Conservation (phyloP, 2,113 vertebrate species). For the Elgaria multicarinata region DNA sequence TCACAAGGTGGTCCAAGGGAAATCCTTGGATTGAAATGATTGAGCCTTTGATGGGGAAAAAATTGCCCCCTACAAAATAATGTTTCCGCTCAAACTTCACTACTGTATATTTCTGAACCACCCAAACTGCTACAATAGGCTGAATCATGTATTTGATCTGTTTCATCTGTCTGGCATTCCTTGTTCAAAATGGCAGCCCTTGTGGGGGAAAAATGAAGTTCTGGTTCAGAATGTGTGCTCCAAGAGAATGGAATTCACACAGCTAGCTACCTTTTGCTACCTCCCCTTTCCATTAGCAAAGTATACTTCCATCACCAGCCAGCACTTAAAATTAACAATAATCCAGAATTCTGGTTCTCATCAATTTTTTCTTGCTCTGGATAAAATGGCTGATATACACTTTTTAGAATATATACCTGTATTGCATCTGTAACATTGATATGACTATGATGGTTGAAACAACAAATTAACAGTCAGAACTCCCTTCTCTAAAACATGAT, state of each 20-base stretch:
- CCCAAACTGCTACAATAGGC: background rate
- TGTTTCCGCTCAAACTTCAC: background rate
- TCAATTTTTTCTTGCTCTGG: background rate
- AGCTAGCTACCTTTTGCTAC: background rate
- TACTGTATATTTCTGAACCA: background rate
- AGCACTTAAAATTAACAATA: background rate
- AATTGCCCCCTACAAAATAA: background rate
- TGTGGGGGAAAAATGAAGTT: background rate
- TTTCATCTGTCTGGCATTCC: background rate
- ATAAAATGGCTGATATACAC: background rate
- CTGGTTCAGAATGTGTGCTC: background rate
- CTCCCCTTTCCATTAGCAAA: background rate
- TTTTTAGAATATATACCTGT: background rate
- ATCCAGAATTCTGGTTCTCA: background rate
- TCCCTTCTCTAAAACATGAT: background rate
- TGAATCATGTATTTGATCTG: background rate
- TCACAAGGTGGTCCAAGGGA: background rate
- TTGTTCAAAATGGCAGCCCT: background rate
- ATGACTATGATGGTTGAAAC: too few relatives aligned
- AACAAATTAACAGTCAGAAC: background rate
- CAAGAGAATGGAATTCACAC: background rate
- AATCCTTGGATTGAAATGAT: conserved; percentile 15
- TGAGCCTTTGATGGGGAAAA: too few relatives aligned
- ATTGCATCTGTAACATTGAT: too few relatives aligned
- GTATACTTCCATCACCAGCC: background rate